phyloP scores from a whole-genome alignment of 1,140 invertebrate species.

The Drosophila auraria region DNA sequence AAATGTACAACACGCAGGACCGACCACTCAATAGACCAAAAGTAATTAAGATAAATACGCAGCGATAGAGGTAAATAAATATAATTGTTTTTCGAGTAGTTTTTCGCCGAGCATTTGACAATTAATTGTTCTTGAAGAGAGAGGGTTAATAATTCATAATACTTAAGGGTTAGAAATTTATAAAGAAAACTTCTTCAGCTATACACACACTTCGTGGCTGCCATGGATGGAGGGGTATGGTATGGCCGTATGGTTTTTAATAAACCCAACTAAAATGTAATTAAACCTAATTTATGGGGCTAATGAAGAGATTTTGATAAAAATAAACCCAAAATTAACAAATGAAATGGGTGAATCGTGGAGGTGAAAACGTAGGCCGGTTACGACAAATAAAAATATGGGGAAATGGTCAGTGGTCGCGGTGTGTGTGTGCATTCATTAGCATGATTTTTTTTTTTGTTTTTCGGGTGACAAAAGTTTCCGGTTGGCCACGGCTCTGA shows the following conservation, averaged over 20 bases:
- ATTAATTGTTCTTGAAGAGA: constrained; percentile 64
- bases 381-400: constrained; percentile 17
- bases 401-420: constrained; percentile 20
- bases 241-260: constrained; percentile 54
- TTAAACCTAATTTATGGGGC: constrained; percentile 81
- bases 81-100: constrained; percentile 69
- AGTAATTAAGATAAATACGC: constrained; percentile 84
- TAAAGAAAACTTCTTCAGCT: background rate
- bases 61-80: constrained; percentile 81
- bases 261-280: constrained; percentile 82
- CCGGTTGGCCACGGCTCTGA: constrained; percentile 77
- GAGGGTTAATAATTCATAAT: background rate
- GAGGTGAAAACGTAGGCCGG: constrained; percentile 26
- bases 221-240: too few species aligned
- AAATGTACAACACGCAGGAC: constrained; percentile 63
- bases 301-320: constrained; percentile 80
- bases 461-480: constrained; percentile 80
- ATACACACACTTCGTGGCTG: background rate
- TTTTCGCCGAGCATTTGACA: constrained; percentile 62
- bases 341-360: constrained; percentile 42
- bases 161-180: background rate
- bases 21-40: constrained; percentile 73
- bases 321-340: constrained; percentile 68
- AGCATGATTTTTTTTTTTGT: constrained; percentile 44
- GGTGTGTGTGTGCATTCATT: constrained; percentile 67